These are phyloP conservation scores for Anoplopoma fimbria DNA, from an alignment of 2,113 vertebrate genomes.

Conservation along the genomic window DNA sequence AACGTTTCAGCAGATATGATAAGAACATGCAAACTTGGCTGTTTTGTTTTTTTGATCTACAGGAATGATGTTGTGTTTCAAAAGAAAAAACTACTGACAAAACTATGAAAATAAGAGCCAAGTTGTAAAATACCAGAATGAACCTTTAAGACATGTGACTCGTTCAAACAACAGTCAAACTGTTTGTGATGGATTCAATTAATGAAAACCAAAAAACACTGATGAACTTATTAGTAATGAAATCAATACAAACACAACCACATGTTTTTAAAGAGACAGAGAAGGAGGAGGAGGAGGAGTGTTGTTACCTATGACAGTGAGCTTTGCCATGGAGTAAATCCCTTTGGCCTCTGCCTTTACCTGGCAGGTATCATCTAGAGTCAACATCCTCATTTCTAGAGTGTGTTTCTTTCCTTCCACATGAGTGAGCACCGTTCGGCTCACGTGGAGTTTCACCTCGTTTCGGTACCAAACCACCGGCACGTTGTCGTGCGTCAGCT, in stretches of 20 bases:
- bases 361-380: conserved; percentile 95
- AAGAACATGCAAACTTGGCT: no score
- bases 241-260: neutral
- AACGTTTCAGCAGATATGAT: no score
- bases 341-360: conserved; percentile 94
- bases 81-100: neutral
- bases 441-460: conserved; percentile 93
- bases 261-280: neutral
- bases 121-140: neutral
- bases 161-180: no score
- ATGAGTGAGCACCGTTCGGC: conserved; percentile 89
- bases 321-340: conserved; percentile 87
- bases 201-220: no score
- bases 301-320: conserved; percentile 94
- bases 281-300: neutral
- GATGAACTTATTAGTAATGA: no score
- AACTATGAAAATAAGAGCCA: neutral
- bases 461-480: conserved; percentile 94
- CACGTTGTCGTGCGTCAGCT: conserved; percentile 94
- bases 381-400: conserved; percentile 92
- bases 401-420: conserved; percentile 91
- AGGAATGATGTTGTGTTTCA: neutral
- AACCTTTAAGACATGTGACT: neutral
- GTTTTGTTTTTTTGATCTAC: no score
- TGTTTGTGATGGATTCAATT: no score